Conservation (phyloP, 2,113 vertebrate species). For the Callionymus lyra region DNA sequence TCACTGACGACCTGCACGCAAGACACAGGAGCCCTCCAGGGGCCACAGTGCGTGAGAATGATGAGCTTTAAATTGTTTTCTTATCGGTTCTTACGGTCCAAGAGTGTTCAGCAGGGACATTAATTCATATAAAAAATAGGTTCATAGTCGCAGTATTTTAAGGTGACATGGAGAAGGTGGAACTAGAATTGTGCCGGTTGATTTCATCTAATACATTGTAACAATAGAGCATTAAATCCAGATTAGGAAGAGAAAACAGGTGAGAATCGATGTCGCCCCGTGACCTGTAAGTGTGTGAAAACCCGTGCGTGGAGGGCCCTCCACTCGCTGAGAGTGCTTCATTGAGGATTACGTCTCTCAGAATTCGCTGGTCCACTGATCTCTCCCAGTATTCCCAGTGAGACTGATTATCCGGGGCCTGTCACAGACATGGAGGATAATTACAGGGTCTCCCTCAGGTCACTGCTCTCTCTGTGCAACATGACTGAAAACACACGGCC, state of each 20-base stretch:
- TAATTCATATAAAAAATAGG: too few relatives aligned
- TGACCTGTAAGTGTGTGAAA: constrained; percentile 34
- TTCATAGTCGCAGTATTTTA: too few relatives aligned
- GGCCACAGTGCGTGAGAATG: too few relatives aligned
- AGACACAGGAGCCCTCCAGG: too few relatives aligned
- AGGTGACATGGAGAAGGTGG: too few relatives aligned
- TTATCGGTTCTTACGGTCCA: too few relatives aligned
- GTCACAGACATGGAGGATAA: constrained; percentile 62
- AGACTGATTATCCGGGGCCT: constrained; percentile 67
- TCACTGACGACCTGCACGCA: too few relatives aligned
- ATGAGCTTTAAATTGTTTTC: too few relatives aligned
- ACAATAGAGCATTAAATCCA: constrained; percentile 5
- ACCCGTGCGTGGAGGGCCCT: constrained; percentile 41
- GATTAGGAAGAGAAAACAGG: constrained; percentile 13
- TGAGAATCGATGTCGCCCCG: not conserved
- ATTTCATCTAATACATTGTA: not conserved
- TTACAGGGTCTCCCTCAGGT: constrained; percentile 65
- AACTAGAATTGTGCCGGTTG: too few relatives aligned
- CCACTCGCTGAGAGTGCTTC: constrained; percentile 36
- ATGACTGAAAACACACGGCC: constrained; percentile 43
- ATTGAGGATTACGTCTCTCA: constrained; percentile 55
- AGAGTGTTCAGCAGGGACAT: too few relatives aligned
- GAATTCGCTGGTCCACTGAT: constrained; percentile 52
- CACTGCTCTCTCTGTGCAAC: constrained; percentile 45
- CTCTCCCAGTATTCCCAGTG: constrained; percentile 63